A percentile compares a stretch with the other conserved stretches of the same genome.
Conservation (phyloP, 1,140 invertebrate genomes). For the Drosophila obscura region DNA sequence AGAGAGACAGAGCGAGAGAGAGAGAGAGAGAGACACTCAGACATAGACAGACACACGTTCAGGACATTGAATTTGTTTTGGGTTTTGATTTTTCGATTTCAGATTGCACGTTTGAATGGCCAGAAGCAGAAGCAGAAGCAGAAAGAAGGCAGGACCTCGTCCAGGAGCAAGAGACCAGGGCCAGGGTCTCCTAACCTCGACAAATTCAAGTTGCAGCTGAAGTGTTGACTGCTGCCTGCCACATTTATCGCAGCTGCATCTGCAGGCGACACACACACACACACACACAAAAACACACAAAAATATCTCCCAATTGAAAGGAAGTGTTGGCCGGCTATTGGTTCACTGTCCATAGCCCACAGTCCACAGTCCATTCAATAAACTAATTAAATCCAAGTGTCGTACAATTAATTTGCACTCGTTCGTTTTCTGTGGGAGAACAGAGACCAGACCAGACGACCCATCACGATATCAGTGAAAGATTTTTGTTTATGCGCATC, state of each 20-base stretch:
- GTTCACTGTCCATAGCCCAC: too few species aligned
- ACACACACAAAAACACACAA: conserved; percentile 5
- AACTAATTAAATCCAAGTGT: conserved; percentile 69
- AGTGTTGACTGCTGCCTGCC: conserved; percentile 54
- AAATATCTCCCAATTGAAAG: conserved; percentile 53
- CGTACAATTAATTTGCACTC: conserved; percentile 42
- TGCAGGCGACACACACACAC: conserved; percentile 24
- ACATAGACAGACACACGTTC: conserved; percentile 57
- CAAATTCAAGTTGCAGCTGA: conserved; percentile 37
- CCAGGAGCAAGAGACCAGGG: conserved; percentile 4
- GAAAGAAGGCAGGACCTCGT: conserved; percentile 10
- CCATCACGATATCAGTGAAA: conserved; percentile 10
- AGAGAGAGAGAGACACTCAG: conserved; percentile 14
- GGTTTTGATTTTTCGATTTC: conserved; percentile 80
- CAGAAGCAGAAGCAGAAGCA: neutral
- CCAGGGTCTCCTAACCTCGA: conserved; percentile 7
- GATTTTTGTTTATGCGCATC: conserved; percentile 42
- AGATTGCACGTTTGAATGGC: conserved; percentile 78
- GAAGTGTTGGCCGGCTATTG: conserved; percentile 14
- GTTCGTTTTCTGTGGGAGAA: neutral
- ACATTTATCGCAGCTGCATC: conserved; percentile 65
- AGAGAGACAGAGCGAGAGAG: conserved; percentile 22
- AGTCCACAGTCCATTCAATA: conserved; percentile 55
- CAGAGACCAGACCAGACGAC: neutral
- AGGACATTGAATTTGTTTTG: conserved; percentile 82